phyloP scores from a whole-genome alignment of 2,113 vertebrate genomes.

The Peucedramus taeniatus region DNA sequence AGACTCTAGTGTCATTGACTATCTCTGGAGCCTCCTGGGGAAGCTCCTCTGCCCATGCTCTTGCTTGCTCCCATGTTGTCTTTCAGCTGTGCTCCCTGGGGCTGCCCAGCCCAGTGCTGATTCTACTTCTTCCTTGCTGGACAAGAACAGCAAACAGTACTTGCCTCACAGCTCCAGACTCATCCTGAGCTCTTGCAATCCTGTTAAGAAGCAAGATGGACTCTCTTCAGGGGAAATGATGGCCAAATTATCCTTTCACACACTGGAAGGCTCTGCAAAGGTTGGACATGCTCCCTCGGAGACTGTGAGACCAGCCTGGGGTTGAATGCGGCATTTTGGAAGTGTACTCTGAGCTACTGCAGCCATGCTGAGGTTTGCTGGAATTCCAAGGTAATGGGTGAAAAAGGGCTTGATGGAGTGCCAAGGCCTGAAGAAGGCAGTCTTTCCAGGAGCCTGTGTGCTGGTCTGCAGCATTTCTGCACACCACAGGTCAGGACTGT shows the following conservation, averaged over 20 bases:
- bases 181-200: not conserved
- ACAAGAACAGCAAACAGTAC: not conserved
- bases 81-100: not conserved
- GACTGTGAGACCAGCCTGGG: not conserved
- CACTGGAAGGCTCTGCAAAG: not conserved
- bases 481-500: rapidly evolving
- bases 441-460: not conserved
- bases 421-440: not conserved
- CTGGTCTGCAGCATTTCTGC: not conserved
- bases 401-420: not conserved
- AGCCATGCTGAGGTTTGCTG: not conserved
- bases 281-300: not conserved
- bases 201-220: not conserved
- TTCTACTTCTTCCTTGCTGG: not conserved
- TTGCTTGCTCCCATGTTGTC: not conserved
- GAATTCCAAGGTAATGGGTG: not conserved
- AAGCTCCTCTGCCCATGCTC: not conserved
- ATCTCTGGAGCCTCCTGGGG: not conserved
- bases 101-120: not conserved
- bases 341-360: not conserved
- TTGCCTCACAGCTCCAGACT: not conserved
- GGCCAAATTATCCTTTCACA: not conserved
- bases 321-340: not conserved
- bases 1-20: not conserved
- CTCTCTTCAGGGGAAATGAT: not conserved